Evolutionary conservation across 2,797 vertebrate genomes (phyloP).

Genomic region (Heterohyrax brucei): DNA sequence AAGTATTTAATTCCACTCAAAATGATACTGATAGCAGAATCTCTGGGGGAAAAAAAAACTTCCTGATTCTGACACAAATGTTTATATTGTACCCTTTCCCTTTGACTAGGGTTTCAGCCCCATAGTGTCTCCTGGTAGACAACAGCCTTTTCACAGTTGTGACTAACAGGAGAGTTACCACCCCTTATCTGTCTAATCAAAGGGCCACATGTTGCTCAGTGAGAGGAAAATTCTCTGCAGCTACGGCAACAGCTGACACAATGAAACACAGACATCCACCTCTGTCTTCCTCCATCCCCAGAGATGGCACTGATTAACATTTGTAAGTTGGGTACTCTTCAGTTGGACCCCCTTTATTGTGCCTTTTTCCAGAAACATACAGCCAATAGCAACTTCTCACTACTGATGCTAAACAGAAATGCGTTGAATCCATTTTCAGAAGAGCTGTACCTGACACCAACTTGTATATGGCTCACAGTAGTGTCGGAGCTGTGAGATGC

Average conservation of each 20-base stretch:
- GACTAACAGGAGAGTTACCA: slow-evolving; percentile 16
- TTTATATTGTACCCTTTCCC: slow-evolving; percentile 47
- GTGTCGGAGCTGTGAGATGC: slow-evolving; percentile 92
- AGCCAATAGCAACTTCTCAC: slow-evolving; percentile 37
- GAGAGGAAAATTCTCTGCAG: slow-evolving; percentile 2
- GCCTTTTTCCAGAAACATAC: slow-evolving; percentile 61
- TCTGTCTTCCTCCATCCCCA: neutral
- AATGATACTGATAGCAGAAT: slow-evolving; percentile 40
- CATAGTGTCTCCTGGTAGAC: neutral
- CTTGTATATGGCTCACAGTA: slow-evolving; percentile 92
- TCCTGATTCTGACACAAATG: slow-evolving; percentile 43
- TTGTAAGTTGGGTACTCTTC: slow-evolving; percentile 2
- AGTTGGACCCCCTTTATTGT: neutral
- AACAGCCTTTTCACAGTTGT: slow-evolving; percentile 21
- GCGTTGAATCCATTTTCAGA: slow-evolving; percentile 63
- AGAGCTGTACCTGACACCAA: slow-evolving; percentile 93
- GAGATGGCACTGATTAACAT: slow-evolving; percentile 12
- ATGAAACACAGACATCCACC: slow-evolving; percentile 1
- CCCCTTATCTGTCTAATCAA: slow-evolving; percentile 1
- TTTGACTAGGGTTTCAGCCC: slow-evolving; percentile 12
- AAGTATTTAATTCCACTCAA: slow-evolving; percentile 45
- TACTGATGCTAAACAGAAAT: slow-evolving; percentile 53
- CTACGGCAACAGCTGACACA: neutral
- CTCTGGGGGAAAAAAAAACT: neutral
- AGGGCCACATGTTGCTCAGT: neutral